Percentiles rank a stretch among this genome's conserved stretches.
These are phyloP conservation scores for Cabera pusaria DNA, from an alignment of 2,888 invertebrate species.

Conservation along the genomic window DNA sequence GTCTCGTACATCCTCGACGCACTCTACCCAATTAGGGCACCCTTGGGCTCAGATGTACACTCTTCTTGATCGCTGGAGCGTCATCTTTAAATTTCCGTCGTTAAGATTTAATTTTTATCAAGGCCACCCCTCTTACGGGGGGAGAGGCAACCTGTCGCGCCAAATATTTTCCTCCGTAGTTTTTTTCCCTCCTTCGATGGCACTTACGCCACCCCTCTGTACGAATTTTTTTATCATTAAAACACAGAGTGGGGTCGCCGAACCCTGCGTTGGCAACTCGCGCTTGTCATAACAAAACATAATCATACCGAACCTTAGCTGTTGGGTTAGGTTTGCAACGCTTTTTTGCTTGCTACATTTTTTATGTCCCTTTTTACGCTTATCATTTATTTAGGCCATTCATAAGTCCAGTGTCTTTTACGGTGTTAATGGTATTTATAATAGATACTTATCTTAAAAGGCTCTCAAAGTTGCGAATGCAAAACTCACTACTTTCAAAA, in stretches of 20 bases:
- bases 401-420: too few species aligned
- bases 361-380: constrained; percentile 18
- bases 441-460: too few species aligned
- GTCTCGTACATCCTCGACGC: constrained; percentile 51
- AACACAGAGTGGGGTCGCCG: constrained; percentile 79
- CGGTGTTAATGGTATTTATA: too few species aligned
- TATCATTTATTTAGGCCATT: neutral
- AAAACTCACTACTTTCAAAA: too few species aligned
- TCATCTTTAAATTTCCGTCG: constrained; percentile 84
- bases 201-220: constrained; percentile 80
- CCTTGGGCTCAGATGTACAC: constrained; percentile 80
- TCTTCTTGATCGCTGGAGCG: constrained; percentile 82
- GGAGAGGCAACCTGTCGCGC: constrained; percentile 78
- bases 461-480: too few species aligned
- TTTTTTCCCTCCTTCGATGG: constrained; percentile 81
- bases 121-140: constrained; percentile 52
- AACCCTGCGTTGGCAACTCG: constrained; percentile 75
- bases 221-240: constrained; percentile 84
- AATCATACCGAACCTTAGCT: constrained; percentile 62
- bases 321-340: constrained; percentile 52
- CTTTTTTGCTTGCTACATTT: constrained; percentile 32
- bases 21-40: constrained; percentile 78
- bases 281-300: constrained; percentile 81
- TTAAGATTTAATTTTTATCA: constrained; percentile 84
- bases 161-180: constrained; percentile 83